phyloP scores from a whole-genome alignment of 2,888 invertebrate species.

The Xanthorhoe spadicearia region DNA sequence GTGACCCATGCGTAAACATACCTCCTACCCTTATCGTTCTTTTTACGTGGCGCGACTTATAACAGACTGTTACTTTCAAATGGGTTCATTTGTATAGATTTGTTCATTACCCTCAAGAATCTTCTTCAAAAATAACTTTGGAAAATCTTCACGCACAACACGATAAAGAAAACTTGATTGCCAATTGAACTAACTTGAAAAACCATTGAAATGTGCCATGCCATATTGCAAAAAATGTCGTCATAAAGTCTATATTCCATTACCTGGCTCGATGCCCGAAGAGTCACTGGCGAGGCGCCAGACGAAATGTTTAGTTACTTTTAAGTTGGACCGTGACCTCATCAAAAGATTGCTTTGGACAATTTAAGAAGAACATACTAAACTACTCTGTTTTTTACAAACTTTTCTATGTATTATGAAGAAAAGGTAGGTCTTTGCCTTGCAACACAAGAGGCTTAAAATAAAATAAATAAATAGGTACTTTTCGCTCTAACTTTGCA shows the following conservation, averaged over 20 bases:
- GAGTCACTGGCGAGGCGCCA: conserved; percentile 64
- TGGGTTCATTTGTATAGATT: too few species aligned
- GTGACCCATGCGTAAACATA: too few species aligned
- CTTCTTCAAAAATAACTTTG: too few species aligned
- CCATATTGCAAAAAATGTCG: conserved; percentile 48
- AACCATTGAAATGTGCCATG: conserved; percentile 13
- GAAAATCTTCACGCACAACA: too few species aligned
- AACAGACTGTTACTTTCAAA: too few species aligned
- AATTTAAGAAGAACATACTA: conserved; percentile 19
- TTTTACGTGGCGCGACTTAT: too few species aligned
- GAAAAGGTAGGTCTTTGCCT: too few species aligned
- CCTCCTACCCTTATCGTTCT: too few species aligned
- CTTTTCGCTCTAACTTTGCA: too few species aligned
- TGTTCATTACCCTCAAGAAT: too few species aligned
- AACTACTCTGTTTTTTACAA: conserved; percentile 10
- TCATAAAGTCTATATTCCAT: conserved; percentile 59
- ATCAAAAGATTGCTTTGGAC: conserved; percentile 35
- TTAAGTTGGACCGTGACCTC: conserved; percentile 61
- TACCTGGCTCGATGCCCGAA: conserved; percentile 68
- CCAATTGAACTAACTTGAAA: conserved; percentile 2
- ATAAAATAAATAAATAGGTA: not conserved
- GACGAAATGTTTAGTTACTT: conserved; percentile 63
- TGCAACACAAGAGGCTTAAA: too few species aligned
- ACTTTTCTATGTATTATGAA: not conserved
- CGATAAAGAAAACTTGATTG: not conserved